Conservation (phyloP, 2,888 invertebrate genomes). For the Callyntrura guangdongensis region DNA sequence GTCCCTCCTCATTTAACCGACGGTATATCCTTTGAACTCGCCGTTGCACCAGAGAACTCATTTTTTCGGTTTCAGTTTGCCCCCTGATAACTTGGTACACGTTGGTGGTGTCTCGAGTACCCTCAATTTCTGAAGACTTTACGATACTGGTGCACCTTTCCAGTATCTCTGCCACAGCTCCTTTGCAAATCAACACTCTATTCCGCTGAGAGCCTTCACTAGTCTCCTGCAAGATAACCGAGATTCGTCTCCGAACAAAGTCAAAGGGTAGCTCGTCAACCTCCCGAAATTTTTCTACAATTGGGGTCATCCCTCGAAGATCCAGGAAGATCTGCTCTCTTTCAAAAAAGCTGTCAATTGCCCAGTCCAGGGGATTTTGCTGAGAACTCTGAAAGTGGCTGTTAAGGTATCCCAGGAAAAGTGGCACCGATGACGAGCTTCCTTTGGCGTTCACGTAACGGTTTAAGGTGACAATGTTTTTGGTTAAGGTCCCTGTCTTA, state of each 20-base stretch:
- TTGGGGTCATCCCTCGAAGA: neutral
- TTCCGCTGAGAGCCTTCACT: neutral
- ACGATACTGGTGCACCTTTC: slow-evolving; percentile 55
- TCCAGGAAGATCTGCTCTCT: neutral
- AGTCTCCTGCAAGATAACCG: slow-evolving; percentile 57
- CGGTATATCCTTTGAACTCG: slow-evolving; percentile 52
- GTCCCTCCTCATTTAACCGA: slow-evolving; percentile 63
- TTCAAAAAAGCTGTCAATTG: slow-evolving; percentile 51
- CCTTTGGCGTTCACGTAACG: slow-evolving; percentile 48
- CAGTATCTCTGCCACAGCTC: slow-evolving; percentile 77
- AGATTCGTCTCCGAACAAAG: slow-evolving; percentile 76
- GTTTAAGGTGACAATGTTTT: slow-evolving; percentile 64
- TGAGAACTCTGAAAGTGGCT: slow-evolving; percentile 70
- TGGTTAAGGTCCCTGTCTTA: slow-evolving; percentile 76
- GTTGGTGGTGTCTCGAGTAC: slow-evolving; percentile 8
- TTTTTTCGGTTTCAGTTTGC: neutral
- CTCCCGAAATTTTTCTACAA: slow-evolving; percentile 40
- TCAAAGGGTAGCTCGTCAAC: slow-evolving; percentile 80
- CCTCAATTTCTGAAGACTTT: neutral
- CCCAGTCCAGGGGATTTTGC: slow-evolving; percentile 76
- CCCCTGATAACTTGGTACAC: too few species aligned
- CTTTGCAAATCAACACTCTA: slow-evolving; percentile 74
- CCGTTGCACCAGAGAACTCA: too few species aligned
- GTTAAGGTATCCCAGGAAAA: slow-evolving; percentile 75
- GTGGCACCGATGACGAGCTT: slow-evolving; percentile 20